Conservation (phyloP, 1,140 invertebrate genomes). For the Geopemphigus sp. region DNA sequence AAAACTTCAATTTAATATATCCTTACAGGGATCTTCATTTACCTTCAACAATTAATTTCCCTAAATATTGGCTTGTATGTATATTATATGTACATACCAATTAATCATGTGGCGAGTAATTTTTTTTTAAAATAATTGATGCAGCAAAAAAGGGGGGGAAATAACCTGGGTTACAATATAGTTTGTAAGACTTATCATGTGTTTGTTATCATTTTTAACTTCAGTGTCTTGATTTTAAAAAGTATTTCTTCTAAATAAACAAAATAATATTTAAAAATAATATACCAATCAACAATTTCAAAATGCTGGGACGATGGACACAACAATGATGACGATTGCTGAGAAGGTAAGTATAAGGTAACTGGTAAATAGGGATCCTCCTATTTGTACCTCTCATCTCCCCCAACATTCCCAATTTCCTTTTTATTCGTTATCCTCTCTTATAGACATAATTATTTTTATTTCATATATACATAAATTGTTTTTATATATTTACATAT, state of each 20-base stretch:
- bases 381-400: neutral
- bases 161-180: neutral
- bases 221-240: neutral
- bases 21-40: slow-evolving; percentile 27
- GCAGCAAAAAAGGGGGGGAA: neutral
- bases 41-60: neutral
- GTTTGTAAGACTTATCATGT: slow-evolving; percentile 18
- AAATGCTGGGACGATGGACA: neutral
- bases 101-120: neutral
- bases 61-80: neutral
- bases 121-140: neutral
- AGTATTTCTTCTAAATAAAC: neutral
- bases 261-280: neutral
- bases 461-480: neutral
- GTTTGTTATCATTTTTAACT: slow-evolving; percentile 15
- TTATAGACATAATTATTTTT: neutral
- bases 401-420: neutral
- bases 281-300: neutral
- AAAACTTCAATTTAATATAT: neutral
- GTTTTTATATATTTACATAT: neutral
- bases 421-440: neutral
- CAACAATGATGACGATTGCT: neutral
- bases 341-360: slow-evolving; percentile 44
- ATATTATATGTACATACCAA: neutral
- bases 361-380: slow-evolving; percentile 45